Base-by-base conservation (phyloP, 2,888 invertebrate genomes). In the Chironomus tentans region DNA sequence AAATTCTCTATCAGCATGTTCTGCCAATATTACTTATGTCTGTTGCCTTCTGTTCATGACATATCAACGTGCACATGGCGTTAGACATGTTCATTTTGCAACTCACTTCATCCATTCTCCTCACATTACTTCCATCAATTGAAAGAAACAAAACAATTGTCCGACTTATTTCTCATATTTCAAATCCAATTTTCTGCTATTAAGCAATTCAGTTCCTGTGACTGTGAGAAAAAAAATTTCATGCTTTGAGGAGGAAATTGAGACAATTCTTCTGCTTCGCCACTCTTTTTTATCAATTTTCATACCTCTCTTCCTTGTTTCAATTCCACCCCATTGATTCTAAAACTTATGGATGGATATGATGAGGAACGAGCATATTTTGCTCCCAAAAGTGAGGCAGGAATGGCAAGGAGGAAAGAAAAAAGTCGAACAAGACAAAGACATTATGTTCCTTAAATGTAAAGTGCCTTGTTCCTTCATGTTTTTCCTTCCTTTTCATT, bases 401-500 rank as follows among this genome's bases (percentile, higher is more conserved):
- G 15, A 56, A 56, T 7, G 28, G 22, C 22, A 24, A 15, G 48
- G n/a, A 50, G 15, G 13, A 62, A 6, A 62, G 18, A 50, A 56
- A 18, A 56, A 56, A 15, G 6, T 56, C 6, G 15, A 56, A 56
- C 62, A 62, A 62, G 62, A 65, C 65, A 65, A 24, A 13, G 65
- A 65, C 65, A 65, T 65, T 65, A 65, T 65, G 65, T 65, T 65
- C 12, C 24, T 65, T 21, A 65, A 22, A 65, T 65, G 65, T 65
- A 65, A 65, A 65, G 65, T 65, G 24, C 22, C 65, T 65, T 21
- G 21, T 65, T 65, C 21, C 65, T 65, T 6, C 65, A 21, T 24
- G 22, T 24, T 22, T 24, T 62, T 62, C 22, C 18, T 62, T 38
- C 38, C 38, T 38, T 38, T 38, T 38, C 38, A 38, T 38, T 38